These are phyloP conservation scores for Drosophila ananassae DNA, from an alignment of 1,140 invertebrate species.

Conservation along the genomic window DNA sequence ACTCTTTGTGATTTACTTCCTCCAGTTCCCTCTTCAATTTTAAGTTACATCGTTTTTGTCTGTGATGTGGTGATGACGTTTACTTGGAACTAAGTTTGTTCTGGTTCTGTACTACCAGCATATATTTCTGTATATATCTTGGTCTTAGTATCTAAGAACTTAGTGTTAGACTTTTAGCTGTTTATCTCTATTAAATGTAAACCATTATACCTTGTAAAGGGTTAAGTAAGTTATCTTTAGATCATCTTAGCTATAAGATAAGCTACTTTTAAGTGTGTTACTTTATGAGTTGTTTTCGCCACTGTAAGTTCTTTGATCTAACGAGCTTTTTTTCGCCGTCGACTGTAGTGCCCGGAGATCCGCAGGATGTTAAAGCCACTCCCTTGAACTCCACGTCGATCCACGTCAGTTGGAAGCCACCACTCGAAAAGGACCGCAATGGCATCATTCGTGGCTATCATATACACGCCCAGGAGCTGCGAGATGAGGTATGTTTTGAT, in stretches of 20 bases:
- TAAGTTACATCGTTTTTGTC: slow-evolving; percentile 52
- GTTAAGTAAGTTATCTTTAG: slow-evolving; percentile 52
- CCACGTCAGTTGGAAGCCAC: slow-evolving; percentile 95
- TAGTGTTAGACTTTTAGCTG: slow-evolving; percentile 48
- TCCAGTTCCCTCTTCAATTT: slow-evolving; percentile 30
- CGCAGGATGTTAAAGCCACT: slow-evolving; percentile 93
- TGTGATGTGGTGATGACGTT: slow-evolving; percentile 76
- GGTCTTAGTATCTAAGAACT: slow-evolving; percentile 53
- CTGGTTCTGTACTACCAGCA: slow-evolving; percentile 52
- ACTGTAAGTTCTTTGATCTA: slow-evolving; percentile 53
- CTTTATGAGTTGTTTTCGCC: slow-evolving; percentile 4
- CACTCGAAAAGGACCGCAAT: slow-evolving; percentile 94
- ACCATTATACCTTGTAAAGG: neutral
- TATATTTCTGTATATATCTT: slow-evolving; percentile 31
- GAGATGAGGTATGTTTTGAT: slow-evolving; percentile 88
- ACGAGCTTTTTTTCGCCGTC: slow-evolving; percentile 81
- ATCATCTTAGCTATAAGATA: slow-evolving; percentile 35
- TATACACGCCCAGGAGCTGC: slow-evolving; percentile 96
- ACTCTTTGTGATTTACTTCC: slow-evolving; percentile 48
- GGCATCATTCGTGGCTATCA: slow-evolving; percentile 99
- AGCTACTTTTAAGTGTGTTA: slow-evolving; percentile 36
- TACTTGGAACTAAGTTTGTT: slow-evolving; percentile 64
- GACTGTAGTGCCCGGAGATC: slow-evolving; percentile 96
- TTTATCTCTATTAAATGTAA: slow-evolving; percentile 15
- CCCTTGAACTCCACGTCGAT: slow-evolving; percentile 97